phyloP scores from a whole-genome alignment of 2,888 invertebrate genomes.

The Cheilosia impressa region DNA sequence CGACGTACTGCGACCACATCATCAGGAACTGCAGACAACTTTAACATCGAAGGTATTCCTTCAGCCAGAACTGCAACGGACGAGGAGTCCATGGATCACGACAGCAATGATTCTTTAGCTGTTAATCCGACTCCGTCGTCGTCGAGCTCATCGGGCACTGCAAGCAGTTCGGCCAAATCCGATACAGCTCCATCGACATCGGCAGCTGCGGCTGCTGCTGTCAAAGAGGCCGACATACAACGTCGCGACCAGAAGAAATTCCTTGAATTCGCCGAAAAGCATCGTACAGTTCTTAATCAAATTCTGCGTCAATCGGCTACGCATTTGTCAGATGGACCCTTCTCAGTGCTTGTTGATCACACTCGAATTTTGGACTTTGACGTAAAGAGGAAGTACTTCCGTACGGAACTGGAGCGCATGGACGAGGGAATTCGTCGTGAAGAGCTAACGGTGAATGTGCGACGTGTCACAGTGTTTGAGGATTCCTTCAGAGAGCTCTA shows the following conservation, averaged over 20 bases:
- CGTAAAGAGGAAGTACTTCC: conserved; percentile 93
- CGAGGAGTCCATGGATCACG: conserved; percentile 32
- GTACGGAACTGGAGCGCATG: conserved; percentile 92
- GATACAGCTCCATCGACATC: conserved; percentile 80
- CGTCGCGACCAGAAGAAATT: conserved; percentile 86
- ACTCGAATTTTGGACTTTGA: conserved; percentile 95
- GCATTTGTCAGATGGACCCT: conserved; percentile 93
- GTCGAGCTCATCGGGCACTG: conserved; percentile 32
- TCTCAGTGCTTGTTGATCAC: conserved; percentile 93
- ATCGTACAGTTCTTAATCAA: conserved; percentile 94
- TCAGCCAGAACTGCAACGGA: neutral
- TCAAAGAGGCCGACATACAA: conserved; percentile 77
- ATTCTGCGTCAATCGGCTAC: conserved; percentile 92
- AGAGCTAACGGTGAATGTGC: conserved; percentile 93
- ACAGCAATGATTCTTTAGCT: conserved; percentile 15
- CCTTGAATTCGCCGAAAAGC: conserved; percentile 93
- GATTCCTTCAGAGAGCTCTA: conserved; percentile 95
- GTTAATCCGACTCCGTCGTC: conserved; percentile 42
- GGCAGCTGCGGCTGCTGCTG: conserved; percentile 47
- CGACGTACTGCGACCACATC: conserved; percentile 7
- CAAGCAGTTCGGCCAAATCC: conserved; percentile 79
- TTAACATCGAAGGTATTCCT: conserved; percentile 24
- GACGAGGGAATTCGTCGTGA: conserved; percentile 92
- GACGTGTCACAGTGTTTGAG: conserved; percentile 93
- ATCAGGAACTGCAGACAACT: conserved; percentile 42